phyloP scores from a whole-genome alignment of 35 echinoderm and acorn worm species.

The Amphiura filiformis region DNA sequence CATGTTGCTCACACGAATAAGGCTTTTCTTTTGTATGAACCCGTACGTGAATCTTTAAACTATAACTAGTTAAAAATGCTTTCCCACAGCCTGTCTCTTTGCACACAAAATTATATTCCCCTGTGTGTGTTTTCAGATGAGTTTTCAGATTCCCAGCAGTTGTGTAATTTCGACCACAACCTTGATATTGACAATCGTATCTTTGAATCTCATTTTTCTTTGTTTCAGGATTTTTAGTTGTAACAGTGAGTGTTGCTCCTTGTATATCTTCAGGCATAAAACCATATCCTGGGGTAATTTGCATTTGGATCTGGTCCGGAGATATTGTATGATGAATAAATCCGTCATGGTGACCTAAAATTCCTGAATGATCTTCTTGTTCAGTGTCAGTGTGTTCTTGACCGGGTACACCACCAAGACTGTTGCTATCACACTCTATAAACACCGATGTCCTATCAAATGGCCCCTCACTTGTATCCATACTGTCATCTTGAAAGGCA shows the following conservation, averaged over 20 bases:
- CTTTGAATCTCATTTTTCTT: slow-evolving; percentile 79
- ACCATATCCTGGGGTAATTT: slow-evolving; percentile 75
- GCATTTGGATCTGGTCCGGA: slow-evolving; percentile 94
- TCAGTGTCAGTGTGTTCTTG: background rate
- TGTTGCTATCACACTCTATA: background rate
- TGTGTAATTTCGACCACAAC: slow-evolving; percentile 78
- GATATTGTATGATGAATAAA: slow-evolving; percentile 95
- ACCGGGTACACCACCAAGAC: background rate
- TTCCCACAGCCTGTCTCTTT: slow-evolving; percentile 92
- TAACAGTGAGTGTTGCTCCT: slow-evolving; percentile 83
- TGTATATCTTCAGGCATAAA: slow-evolving; percentile 92
- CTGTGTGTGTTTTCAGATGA: slow-evolving; percentile 92
- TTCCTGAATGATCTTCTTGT: background rate
- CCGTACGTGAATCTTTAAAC: slow-evolving; percentile 95
- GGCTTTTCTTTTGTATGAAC: slow-evolving; percentile 99
- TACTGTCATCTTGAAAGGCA: background rate
- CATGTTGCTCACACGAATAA: slow-evolving; percentile 86
- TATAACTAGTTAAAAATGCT: slow-evolving; percentile 96
- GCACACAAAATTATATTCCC: slow-evolving; percentile 92
- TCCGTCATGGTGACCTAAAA: slow-evolving; percentile 64
- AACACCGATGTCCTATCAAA: background rate
- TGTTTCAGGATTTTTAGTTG: slow-evolving; percentile 79
- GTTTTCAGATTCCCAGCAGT: slow-evolving; percentile 97
- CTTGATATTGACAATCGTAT: slow-evolving; percentile 78
- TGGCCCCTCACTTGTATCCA: background rate